phyloP scores from a whole-genome alignment of 92 coral and sea anemone genomes.

The Pocillopora grandis region DNA sequence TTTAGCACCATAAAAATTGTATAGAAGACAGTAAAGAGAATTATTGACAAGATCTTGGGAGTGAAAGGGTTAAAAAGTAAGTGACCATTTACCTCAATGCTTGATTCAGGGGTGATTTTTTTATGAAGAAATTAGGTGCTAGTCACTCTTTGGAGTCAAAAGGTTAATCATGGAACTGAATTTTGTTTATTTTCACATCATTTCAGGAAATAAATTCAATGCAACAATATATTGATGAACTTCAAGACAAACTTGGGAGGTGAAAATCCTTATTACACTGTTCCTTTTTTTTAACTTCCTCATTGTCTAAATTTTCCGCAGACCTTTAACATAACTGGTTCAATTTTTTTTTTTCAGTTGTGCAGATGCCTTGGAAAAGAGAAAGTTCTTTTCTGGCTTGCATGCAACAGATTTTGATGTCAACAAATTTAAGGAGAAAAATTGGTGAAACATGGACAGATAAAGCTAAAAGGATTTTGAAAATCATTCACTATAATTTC shows the following conservation, averaged over 20 bases:
- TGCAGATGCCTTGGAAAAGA: slow-evolving; percentile 35
- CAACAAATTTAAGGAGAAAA: background rate
- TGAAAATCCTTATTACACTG: background rate
- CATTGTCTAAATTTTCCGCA: background rate
- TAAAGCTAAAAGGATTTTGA: background rate
- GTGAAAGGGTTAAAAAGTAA: no score
- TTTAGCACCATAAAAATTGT: no score
- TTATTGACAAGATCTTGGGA: no score
- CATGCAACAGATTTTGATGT: slow-evolving; percentile 34
- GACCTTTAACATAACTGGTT: background rate
- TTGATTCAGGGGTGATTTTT: no score
- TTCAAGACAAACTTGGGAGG: slow-evolving; percentile 32
- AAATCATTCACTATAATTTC: background rate
- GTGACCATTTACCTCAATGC: no score
- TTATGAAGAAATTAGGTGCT: no score
- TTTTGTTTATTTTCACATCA: background rate
- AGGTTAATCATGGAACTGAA: no score
- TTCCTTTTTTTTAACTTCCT: background rate
- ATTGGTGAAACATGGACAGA: background rate
- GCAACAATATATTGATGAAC: slow-evolving; percentile 20
- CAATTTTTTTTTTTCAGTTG: slow-evolving; percentile 21
- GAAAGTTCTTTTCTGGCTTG: slow-evolving; percentile 27
- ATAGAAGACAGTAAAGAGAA: no score
- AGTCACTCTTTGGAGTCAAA: no score
- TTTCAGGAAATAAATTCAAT: slow-evolving; percentile 24